Evolutionary conservation across 2,888 invertebrate species (phyloP), one percentile per base, ranked within the genome.

Genomic region (Papilio protenor): DNA sequence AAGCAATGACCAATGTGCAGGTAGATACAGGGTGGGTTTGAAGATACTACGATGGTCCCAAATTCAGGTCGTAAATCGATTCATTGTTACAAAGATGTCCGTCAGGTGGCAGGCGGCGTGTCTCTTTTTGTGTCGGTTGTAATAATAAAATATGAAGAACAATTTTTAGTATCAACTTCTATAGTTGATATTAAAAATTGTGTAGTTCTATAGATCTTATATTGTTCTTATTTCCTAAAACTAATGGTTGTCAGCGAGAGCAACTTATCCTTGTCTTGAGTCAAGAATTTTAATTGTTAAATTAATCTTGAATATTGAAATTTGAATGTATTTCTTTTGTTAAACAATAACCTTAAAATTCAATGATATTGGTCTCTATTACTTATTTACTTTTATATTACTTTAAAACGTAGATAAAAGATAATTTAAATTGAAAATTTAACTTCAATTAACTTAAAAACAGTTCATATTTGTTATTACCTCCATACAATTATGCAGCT

Each of bases 41-140:
- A 57, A 71, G 61, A 66, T 23, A 57, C 59, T 59, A 55, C 55
- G 14, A 57, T 33, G 33, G 61, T 45, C 47, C 74, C 69, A 49
- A 27, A 61, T 27, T 27, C 61, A 61, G 61, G 21, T 76, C 75
- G 78, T 73, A 79, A 79, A 79, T 79, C 73, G 69, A 79, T 73
- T 69, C 61, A 70, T 76, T 79, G 66, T 40, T 23, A 23, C 69
- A 76, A 73, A 76, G 61, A 61, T 49, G 27, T n/a, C 33, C 27
- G 73, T 69, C 78, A 79, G 76, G 78, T 73, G 73, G 49, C 76
- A 73, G 49, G 47, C 78, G 70, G n/a, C n/a, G n/a, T 59, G 45
- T 47, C 73, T 59, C 59, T 70, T 79, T 73, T 76, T 79, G 45
- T 73, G 61, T 59, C 6, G n/a, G n/a, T 10, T 55, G n/a, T n/a